Percentiles rank a stretch among this genome's conserved stretches.
phyloP scores from a whole-genome alignment of 1,140 invertebrate genomes.

The Chironomus tepperi region DNA sequence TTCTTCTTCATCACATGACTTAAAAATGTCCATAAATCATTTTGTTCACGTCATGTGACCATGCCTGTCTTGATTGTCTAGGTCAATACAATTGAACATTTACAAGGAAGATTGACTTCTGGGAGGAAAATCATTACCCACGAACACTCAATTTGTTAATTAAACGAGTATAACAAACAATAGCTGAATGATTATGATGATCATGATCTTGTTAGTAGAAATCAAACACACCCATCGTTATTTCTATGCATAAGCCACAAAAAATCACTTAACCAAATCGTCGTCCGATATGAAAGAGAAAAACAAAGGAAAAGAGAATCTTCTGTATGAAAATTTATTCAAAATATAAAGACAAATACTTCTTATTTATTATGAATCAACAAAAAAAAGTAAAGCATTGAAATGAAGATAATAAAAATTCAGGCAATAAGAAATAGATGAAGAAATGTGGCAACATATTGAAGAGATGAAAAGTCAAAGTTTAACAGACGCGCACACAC shows the following conservation, averaged over 20 bases:
- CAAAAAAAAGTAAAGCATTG: too few relatives aligned
- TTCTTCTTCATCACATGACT: too few relatives aligned
- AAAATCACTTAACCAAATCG: constrained; percentile 20
- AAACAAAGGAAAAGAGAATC: too few relatives aligned
- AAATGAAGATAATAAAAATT: not conserved
- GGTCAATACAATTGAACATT: not conserved
- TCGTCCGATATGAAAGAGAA: too few relatives aligned
- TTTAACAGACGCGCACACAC: not conserved
- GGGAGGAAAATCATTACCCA: not conserved
- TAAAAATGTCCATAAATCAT: too few relatives aligned
- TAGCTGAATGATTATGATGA: not conserved
- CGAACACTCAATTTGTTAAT: constrained; percentile 7
- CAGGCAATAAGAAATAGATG: too few relatives aligned
- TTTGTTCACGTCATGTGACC: too few relatives aligned
- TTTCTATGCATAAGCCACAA: not conserved
- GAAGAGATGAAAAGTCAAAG: not conserved
- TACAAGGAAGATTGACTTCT: not conserved
- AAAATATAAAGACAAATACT: not conserved
- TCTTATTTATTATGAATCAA: not conserved
- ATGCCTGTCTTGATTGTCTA: too few relatives aligned
- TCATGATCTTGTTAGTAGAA: not conserved
- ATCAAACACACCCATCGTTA: too few relatives aligned
- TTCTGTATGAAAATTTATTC: not conserved
- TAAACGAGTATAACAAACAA: not conserved
- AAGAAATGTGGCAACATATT: too few relatives aligned